These are phyloP conservation scores for Ptychodera flava DNA, from an alignment of 35 echinoderm and acorn worm species.

Conservation along the genomic window DNA sequence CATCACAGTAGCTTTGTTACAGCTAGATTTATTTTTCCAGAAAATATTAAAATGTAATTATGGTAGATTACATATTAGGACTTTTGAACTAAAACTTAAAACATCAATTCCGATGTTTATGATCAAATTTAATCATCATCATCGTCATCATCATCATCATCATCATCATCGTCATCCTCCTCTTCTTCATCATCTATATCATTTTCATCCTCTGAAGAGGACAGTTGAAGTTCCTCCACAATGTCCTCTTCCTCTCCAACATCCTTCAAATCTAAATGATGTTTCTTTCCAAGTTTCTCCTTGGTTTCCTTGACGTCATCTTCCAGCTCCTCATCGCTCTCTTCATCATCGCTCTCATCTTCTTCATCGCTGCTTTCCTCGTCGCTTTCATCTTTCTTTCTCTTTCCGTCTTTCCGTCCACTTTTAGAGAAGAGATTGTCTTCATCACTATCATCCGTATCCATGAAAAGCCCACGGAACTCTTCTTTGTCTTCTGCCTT, in stretches of 20 bases:
- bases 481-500: conserved; percentile 52
- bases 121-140: too few relatives aligned
- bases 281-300: conserved; percentile 16
- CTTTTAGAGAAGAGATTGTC: conserved; percentile 56
- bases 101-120: too few relatives aligned
- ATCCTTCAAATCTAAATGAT: neutral
- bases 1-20: too few relatives aligned
- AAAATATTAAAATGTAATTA: too few relatives aligned
- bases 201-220: neutral
- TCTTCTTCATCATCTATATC: neutral
- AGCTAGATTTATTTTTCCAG: too few relatives aligned
- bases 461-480: conserved; percentile 57
- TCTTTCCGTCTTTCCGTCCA: conserved; percentile 40
- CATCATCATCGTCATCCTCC: neutral
- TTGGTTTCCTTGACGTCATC: conserved; percentile 33
- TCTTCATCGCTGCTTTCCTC: conserved; percentile 33
- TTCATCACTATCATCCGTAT: conserved; percentile 54
- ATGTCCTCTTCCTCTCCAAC: conserved; percentile 14
- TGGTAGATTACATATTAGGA: too few relatives aligned
- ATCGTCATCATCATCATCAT: neutral
- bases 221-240: conserved; percentile 8
- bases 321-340: conserved; percentile 24
- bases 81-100: too few relatives aligned
- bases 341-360: conserved; percentile 32
- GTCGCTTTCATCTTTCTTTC: conserved; percentile 6